phyloP scores from a whole-genome alignment of 2,888 invertebrate genomes.

The Platycheirus albimanus region DNA sequence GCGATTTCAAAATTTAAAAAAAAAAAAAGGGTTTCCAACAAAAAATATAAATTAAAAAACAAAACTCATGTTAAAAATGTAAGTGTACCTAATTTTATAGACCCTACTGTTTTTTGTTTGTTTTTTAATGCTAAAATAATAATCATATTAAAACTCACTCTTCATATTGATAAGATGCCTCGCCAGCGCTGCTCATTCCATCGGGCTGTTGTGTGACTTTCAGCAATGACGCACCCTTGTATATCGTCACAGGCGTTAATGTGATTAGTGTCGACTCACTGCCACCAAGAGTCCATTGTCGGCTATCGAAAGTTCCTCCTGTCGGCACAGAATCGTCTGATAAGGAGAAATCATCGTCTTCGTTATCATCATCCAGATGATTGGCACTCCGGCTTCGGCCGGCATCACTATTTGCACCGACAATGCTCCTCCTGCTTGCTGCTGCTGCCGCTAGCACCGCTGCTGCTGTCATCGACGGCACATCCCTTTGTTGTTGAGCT shows the following conservation, averaged over 20 bases:
- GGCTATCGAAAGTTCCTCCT: constrained; percentile 35
- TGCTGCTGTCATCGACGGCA: constrained; percentile 51
- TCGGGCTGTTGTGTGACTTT: constrained; percentile 79
- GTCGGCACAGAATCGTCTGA: constrained; percentile 54
- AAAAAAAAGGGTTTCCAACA: too few species aligned
- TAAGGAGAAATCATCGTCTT: constrained; percentile 63
- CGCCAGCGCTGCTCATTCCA: constrained; percentile 75
- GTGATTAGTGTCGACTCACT: constrained; percentile 81
- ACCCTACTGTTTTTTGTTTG: too few species aligned
- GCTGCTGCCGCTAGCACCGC: constrained; percentile 22
- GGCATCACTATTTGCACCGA: not conserved
- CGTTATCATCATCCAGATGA: constrained; percentile 64
- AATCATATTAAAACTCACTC: constrained; percentile 77
- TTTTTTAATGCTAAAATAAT: not conserved
- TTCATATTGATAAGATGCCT: constrained; percentile 80
- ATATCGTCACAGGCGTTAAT: constrained; percentile 82
- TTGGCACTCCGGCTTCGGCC: constrained; percentile 24
- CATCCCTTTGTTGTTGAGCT: constrained; percentile 55
- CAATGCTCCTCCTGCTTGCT: constrained; percentile 22
- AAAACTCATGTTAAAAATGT: too few species aligned
- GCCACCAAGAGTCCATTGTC: constrained; percentile 42
- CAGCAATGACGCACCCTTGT: constrained; percentile 81
- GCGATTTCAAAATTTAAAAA: too few species aligned
- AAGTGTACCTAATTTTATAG: too few species aligned
- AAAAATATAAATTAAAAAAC: too few species aligned